phyloP scores from a whole-genome alignment of 1,140 invertebrate genomes.

The Ceratitis capitata region DNA sequence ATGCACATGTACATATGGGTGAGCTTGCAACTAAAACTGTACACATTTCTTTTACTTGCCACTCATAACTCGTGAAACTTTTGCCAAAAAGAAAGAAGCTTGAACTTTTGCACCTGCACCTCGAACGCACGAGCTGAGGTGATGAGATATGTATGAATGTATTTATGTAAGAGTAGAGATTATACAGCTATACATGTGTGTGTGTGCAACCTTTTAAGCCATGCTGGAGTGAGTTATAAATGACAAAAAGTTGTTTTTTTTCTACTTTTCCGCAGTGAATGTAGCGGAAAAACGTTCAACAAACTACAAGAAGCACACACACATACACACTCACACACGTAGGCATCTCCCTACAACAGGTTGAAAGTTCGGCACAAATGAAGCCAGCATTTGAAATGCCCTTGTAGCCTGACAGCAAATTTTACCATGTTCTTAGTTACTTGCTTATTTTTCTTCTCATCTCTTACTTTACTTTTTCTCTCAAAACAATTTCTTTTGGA shows the following conservation, averaged over 20 bases:
- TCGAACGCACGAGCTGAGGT: background rate
- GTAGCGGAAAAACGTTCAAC: background rate
- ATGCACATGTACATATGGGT: background rate
- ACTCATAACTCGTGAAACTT: background rate
- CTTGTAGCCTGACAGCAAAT: constrained; percentile 1
- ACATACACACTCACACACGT: background rate
- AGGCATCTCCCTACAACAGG: background rate
- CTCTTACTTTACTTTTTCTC: too few species aligned
- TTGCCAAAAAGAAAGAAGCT: background rate
- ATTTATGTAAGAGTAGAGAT: background rate
- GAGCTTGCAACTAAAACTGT: too few species aligned
- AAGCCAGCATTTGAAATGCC: background rate
- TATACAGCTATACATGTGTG: background rate
- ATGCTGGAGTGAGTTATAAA: background rate
- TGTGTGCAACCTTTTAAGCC: background rate
- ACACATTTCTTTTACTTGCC: background rate
- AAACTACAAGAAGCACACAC: background rate
- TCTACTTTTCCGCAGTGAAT: background rate
- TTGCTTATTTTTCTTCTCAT: background rate
- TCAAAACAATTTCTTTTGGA: background rate
- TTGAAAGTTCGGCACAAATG: background rate
- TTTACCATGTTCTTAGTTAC: background rate
- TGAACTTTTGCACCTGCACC: constrained; percentile 14
- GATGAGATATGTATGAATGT: background rate
- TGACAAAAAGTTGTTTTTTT: background rate